Conservation (phyloP, 2,113 vertebrate genomes). For the Melospiza melodia region DNA sequence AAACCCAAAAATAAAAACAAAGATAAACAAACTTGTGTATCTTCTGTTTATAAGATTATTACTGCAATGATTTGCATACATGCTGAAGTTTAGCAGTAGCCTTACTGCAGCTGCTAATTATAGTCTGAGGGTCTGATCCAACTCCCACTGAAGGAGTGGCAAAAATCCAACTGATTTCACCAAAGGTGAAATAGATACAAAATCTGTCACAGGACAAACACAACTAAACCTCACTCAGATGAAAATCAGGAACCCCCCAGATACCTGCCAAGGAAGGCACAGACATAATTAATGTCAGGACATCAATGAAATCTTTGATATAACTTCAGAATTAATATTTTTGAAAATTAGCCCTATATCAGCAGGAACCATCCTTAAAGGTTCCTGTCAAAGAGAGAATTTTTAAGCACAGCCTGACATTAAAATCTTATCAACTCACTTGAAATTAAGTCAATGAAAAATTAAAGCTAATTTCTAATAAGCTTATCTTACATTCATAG, state of each 20-base stretch:
- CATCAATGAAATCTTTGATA: constrained; percentile 70
- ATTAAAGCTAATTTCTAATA: constrained; percentile 81
- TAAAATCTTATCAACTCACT: constrained; percentile 84
- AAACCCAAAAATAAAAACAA: background rate
- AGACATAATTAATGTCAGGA: constrained; percentile 51
- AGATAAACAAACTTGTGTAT: background rate
- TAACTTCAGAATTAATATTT: constrained; percentile 61
- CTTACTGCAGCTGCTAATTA: constrained; percentile 44
- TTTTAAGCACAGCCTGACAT: constrained; percentile 83
- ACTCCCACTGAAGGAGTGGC: constrained; percentile 39
- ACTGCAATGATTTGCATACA: background rate
- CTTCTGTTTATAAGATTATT: background rate
- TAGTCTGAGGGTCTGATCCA: constrained; percentile 37
- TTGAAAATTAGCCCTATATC: constrained; percentile 63
- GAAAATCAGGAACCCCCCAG: background rate
- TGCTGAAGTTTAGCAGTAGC: constrained; percentile 5
- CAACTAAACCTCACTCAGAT: background rate
- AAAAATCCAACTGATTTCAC: constrained; percentile 46
- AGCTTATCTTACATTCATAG: constrained; percentile 67
- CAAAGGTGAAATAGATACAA: constrained; percentile 33
- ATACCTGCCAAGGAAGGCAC: background rate
- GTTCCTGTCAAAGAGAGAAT: constrained; percentile 85
- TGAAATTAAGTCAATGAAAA: constrained; percentile 90
- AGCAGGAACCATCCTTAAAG: constrained; percentile 79
- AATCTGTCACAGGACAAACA: constrained; percentile 18